Evolutionary conservation across 2,888 invertebrate species (phyloP).

Genomic region (Brenthis daphne): DNA sequence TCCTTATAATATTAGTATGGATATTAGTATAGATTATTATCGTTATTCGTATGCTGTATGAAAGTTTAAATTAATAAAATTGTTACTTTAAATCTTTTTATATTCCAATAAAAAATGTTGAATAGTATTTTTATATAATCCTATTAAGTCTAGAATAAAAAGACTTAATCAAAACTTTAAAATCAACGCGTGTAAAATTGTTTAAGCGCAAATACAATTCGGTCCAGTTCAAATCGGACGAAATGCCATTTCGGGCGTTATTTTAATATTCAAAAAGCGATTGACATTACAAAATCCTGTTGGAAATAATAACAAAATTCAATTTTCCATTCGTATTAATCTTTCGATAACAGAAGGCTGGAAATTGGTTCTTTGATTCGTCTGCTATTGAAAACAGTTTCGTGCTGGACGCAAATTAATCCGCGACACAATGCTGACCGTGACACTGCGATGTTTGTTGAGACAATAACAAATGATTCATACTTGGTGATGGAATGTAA

Average conservation of each 20-base stretch:
- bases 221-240: constrained; percentile 32
- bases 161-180: constrained; percentile 4
- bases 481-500: constrained; percentile 81
- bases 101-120: neutral
- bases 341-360: constrained; percentile 57
- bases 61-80: too few relatives aligned
- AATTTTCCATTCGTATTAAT: constrained; percentile 69
- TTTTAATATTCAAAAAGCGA: constrained; percentile 47
- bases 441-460: constrained; percentile 71
- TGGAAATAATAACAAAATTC: constrained; percentile 60
- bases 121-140: neutral
- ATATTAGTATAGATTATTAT: too few relatives aligned
- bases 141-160: constrained; percentile 4
- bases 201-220: constrained; percentile 29
- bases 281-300: constrained; percentile 48
- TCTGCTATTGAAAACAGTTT: constrained; percentile 60
- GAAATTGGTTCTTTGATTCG: constrained; percentile 68
- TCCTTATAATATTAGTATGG: too few relatives aligned
- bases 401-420: constrained; percentile 73
- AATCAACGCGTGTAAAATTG: constrained; percentile 16
- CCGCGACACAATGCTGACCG: constrained; percentile 73
- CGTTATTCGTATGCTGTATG: too few relatives aligned
- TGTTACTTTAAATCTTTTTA: too few relatives aligned
- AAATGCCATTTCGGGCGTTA: constrained; percentile 39
- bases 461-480: constrained; percentile 82